Percentiles rank a stretch among this genome's conserved stretches.
phyloP scores from a whole-genome alignment of 2,888 invertebrate genomes.

The Drosophila planitibia region DNA sequence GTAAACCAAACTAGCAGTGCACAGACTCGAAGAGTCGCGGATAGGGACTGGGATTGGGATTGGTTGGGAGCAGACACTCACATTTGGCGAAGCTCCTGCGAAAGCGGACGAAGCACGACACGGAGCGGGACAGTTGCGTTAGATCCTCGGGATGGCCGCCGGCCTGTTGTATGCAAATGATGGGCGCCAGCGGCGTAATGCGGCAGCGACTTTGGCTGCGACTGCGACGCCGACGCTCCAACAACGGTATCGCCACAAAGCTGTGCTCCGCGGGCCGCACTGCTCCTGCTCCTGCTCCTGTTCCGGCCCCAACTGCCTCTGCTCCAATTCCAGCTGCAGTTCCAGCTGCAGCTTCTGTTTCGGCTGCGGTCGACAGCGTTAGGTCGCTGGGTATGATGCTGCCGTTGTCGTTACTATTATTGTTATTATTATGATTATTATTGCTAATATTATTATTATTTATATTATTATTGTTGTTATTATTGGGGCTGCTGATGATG shows the following conservation, averaged over 20 bases:
- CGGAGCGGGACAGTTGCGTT: slow-evolving; percentile 58
- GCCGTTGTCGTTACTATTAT: slow-evolving; percentile 34
- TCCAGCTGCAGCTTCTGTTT: background rate
- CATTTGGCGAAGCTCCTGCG: slow-evolving; percentile 73
- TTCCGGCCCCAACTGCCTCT: background rate
- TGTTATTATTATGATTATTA: slow-evolving; percentile 30
- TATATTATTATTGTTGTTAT: slow-evolving; percentile 39
- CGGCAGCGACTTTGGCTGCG: slow-evolving; percentile 63
- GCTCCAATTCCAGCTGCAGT: background rate
- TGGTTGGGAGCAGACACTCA: slow-evolving; percentile 53
- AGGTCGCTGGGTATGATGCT: slow-evolving; percentile 18
- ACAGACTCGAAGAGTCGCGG: background rate
- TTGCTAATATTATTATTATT: slow-evolving; percentile 26
- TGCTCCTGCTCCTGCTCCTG: slow-evolving; percentile 4
- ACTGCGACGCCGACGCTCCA: slow-evolving; percentile 65
- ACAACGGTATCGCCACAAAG: slow-evolving; percentile 65
- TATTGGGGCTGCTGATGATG: slow-evolving; percentile 43
- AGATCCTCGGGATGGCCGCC: slow-evolving; percentile 58
- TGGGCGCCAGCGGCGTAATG: slow-evolving; percentile 64
- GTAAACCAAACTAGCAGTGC: slow-evolving; percentile 9
- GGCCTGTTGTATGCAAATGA: slow-evolving; percentile 69
- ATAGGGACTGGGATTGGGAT: background rate
- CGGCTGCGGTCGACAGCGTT: slow-evolving; percentile 11
- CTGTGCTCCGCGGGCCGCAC: slow-evolving; percentile 31
- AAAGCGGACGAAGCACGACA: slow-evolving; percentile 78